Evolutionary conservation across 2,113 vertebrate species (phyloP), one percentile per base, ranked within the genome.

Genomic region (Garra rufa): DNA sequence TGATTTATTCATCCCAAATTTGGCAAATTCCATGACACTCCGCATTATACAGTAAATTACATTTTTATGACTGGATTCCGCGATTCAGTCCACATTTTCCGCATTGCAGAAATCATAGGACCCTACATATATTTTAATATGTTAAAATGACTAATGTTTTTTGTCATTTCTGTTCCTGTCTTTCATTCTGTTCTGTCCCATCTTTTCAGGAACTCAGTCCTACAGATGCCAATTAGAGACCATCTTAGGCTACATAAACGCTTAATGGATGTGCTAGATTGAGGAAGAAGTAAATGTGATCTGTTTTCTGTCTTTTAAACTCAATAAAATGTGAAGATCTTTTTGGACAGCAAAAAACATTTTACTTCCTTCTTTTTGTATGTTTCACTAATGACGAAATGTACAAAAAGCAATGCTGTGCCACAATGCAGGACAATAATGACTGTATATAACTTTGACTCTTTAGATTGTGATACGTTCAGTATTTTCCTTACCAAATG

Each of bases 121-220:
- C 24, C 24, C n/a, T 30, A 15, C 14, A 34, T 34, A 21, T 65
- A 69, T 17, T 19, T 30, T 9, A 19, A 43, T 8, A 15, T 74
- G 10, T 26, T 28, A 46, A 46, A 48, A 48, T 48, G 0, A 17
- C 13, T 19, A 19, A 17, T 50, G 38, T 15, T 14, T n/a, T 43
- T 38, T 52, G 4, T 76, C 28, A 38, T 59, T 59, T 9, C n/a
- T 65, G 41, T 52, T 50, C 21, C 21, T 82, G n/a, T 30, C 28
- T 0, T 78, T 79, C n/a, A n/a, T n/a, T n/a, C n/a, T n/a, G n/a
- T n/a, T n/a, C n/a, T n/a, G n/a, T n/a, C n/a, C n/a, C n/a, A 41
- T 82, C 17, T 48, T 86, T 82, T 78, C 85, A 88, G 87, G 85
- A 88, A 84, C 55, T 86, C 81, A 57, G 82, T 73, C 81, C 77